Evolutionary conservation across 2,888 invertebrate species (phyloP), one percentile per base, ranked within the genome.

Genomic region (Furcula furcula): DNA sequence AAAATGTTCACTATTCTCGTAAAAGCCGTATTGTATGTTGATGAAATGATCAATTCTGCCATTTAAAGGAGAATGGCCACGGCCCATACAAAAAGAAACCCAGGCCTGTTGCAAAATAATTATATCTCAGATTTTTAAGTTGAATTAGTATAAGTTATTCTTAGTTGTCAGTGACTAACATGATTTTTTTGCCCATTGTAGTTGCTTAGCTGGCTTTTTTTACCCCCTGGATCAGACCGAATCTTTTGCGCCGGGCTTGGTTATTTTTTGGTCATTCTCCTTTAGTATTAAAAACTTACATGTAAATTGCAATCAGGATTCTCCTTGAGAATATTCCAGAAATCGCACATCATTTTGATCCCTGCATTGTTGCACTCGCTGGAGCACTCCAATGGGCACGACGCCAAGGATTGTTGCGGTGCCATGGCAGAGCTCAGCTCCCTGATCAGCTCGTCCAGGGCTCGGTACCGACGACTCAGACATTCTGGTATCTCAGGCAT

Each of bases 281-380:
- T 21, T 21, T 21, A 7, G n/a, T 7, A 21, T n/a, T 21, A 21
- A 15, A 1, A 26, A 46, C 51, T 34, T 54, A 84, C 85, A 60
- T 58, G 56, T 1, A 80, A 41, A 48, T 83, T 58, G 37, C 68
- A 74, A 31, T 73, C 55, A 1, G 83, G 81, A 34, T 84, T 68
- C 37, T 81, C 73, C 42, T 82, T 75, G 1, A 84, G 63, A 37
- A 80, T 79, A 20, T 76, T 72, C 87, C 86, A 86, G 37, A 87
- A 79, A 13, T 83, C 62, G 37, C 80, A 76, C 78, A 86, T 78
- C 1, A 86, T 61, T 33, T 69, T 75, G 12, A 79, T 55, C 9
- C 74, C 66, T 1, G 69, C 67, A 1, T 75, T 66, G 1, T 55
- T 47, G 0, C 39, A 25, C 2, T 31, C 37, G 3, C 26, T 26